Conservation (phyloP, 2,888 invertebrate genomes). For the Prosapia bicincta region DNA sequence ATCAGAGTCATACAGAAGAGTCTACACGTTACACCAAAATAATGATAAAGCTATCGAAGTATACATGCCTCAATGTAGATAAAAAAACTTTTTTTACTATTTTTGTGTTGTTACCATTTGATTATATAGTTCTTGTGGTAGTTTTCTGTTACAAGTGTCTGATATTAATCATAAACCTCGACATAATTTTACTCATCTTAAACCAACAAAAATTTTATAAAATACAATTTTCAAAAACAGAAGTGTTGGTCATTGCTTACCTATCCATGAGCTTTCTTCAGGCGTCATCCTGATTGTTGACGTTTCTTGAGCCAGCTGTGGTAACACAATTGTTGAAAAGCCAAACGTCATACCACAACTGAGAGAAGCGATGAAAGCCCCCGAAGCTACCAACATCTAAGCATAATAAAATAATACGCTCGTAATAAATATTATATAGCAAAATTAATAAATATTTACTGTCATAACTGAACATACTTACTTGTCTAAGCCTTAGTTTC, state of each 20-base stretch:
- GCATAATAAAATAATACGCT: background rate
- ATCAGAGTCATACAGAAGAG: no score
- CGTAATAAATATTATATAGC: background rate
- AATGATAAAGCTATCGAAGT: no score
- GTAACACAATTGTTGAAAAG: conserved; percentile 60
- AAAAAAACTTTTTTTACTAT: no score
- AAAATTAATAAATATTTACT: background rate
- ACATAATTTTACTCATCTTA: no score
- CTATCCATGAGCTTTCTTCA: conserved; percentile 59
- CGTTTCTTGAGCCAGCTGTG: conserved; percentile 52
- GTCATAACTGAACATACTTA: background rate
- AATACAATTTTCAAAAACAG: no score
- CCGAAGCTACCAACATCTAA: conserved; percentile 55
- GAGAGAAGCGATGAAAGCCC: conserved; percentile 55
- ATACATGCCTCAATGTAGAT: no score
- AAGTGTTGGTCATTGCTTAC: conserved; percentile 47
- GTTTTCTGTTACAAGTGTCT: no score
- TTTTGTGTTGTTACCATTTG: no score
- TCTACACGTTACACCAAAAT: no score
- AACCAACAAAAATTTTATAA: no score
- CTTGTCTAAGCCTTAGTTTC: background rate
- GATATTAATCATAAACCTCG: no score
- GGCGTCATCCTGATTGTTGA: conserved; percentile 50
- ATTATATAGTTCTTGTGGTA: no score
- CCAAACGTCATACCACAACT: conserved; percentile 60